Conservation (phyloP, 2,888 invertebrate species). For the Pristionchus mayeri region DNA sequence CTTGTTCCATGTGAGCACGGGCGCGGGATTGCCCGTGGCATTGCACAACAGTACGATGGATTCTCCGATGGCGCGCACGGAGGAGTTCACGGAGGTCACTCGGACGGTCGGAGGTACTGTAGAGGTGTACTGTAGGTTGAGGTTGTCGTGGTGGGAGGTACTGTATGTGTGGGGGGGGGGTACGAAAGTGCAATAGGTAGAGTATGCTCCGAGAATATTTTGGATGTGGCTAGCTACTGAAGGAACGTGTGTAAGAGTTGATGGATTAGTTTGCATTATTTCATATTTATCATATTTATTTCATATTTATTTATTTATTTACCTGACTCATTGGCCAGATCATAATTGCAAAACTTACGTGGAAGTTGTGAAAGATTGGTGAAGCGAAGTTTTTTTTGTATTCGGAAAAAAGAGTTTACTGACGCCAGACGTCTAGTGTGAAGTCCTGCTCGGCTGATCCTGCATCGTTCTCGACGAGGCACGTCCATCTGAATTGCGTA, state of each 20-base stretch:
- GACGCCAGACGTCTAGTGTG: constrained; percentile 72
- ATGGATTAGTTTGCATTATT: too few relatives aligned
- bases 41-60: constrained; percentile 77
- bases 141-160: too few relatives aligned
- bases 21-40: constrained; percentile 77
- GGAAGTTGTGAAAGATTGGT: neutral
- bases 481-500: constrained; percentile 77
- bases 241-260: too few relatives aligned
- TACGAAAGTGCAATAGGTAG: too few relatives aligned
- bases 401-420: constrained; percentile 50
- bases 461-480: constrained; percentile 78
- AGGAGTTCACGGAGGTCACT: constrained; percentile 63
- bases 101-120: constrained; percentile 70
- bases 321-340: too few relatives aligned
- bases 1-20: constrained; percentile 76
- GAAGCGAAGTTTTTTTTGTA: neutral
- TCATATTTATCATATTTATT: too few relatives aligned
- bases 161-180: too few relatives aligned
- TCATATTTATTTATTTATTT: too few relatives aligned
- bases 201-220: too few relatives aligned
- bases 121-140: too few relatives aligned
- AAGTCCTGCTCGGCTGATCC: constrained; percentile 75
- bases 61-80: constrained; percentile 73
- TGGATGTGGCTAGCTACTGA: too few relatives aligned
- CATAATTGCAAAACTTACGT: too few relatives aligned